Evolutionary conservation across 2,797 vertebrate genomes (phyloP), one percentile per base, ranked within the genome.

Genomic region (Todus mexicanus): DNA sequence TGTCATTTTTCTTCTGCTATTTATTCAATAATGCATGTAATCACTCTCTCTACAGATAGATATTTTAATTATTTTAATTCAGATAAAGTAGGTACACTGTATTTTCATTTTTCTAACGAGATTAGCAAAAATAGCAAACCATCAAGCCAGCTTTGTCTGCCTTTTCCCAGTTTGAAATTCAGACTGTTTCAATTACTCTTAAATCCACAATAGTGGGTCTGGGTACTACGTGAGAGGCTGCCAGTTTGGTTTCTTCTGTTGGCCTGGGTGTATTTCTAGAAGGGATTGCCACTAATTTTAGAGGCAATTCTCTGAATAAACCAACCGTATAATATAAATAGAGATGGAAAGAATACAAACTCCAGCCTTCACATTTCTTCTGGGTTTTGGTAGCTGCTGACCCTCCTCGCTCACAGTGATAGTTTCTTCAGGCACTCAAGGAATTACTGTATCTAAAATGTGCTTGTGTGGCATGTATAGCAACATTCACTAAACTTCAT

Each of bases 311-410:
- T 72, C 82, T 86, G 48, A 90, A 91, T 89, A 93, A 72, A 63
- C 16, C 31, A 92, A 92, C 69, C n/a, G 61, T 85, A 54, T 51
- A 87, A 57, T 94, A 71, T 89, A 91, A 96, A 88, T 35, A 93
- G 72, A 78, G 16, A 48, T 69, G 38, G 33, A 57, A 88, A 80
- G 37, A 77, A 79, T 48, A 66, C 5, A 81, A 25, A 81, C 43
- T n/a, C 13, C 43, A 89, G 15, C 43, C 22, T 87, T 94, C 43
- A 54, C 11, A 15, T 86, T 72, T 91, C 53, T 88, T 66, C 71
- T 77, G 31, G 7, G 63, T 87, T 48, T 73, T 81, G 25, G 37
- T 80, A 69, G 66, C 50, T 65, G 37, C 6, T 9, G 73, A 91
- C 25, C 65, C 40, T 87, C 48, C 3, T 19, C 27, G 53, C 31